Evolutionary conservation across 2,113 vertebrate species (phyloP), one percentile per base, ranked within the genome.

Genomic region (Ibidorhyncha struthersii): DNA sequence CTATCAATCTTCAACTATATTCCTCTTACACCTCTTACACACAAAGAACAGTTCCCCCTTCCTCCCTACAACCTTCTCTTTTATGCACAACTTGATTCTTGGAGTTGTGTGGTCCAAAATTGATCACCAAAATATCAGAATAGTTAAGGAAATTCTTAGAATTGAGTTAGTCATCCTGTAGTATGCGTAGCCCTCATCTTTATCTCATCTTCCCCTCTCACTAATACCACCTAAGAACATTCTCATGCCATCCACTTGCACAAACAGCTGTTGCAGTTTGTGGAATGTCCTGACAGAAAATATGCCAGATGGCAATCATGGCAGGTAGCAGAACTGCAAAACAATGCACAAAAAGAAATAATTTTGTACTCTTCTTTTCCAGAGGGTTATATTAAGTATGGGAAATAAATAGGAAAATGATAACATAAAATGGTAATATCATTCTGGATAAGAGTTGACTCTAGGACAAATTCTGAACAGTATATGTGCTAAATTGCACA

Each of bases 251-350:
- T 83, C 14, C n/a, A 81, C 71, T 95, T 76, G 34, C 74, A 90
- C 19, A 92, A 65, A 74, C 18, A 95, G 49, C 40, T 96, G 58
- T 73, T 91, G 36, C 23, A 82, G 29, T 72, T 53, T 90, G 27
- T 89, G 43, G 81, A 96, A 80, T 90, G 94, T 71, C n/a, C 62
- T 93, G 63, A 67, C 55, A 86, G 81, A 72, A 93, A 90, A 40
- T 40, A 89, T n/a, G 10, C 45, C 86, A 93, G 55, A 94, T 97
- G 87, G 70, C 76, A 96, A 93, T 81, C 38, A 47, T 9, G 85
- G 23, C 36, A 94, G 61, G 70, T 91, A 94, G 63, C 4, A 62
- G 40, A 50, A 36, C 53, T 95, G 81, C 79, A 89, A 97, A 93
- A 89, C 3, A 80, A 43, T 56, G 34, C 69, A 87, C 32, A 58